Evolutionary conservation across 2,888 invertebrate species (phyloP), one percentile per base, ranked within the genome.

Genomic region (Epistrophe grossulariae): DNA sequence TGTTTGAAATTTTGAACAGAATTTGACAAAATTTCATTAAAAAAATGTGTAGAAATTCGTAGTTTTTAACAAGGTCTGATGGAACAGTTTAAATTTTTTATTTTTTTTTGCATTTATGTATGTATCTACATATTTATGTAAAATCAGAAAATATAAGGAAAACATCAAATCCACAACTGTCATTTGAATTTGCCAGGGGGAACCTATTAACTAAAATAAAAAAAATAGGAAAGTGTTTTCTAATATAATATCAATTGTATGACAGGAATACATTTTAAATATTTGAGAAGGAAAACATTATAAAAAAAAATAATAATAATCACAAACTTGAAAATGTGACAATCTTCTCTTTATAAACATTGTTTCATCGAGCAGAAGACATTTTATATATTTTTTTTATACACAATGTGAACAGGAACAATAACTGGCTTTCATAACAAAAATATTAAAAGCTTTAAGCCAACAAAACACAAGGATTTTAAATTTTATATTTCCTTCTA

Each of bases 381-480:
- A 55, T 28, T 13, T 17, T 11, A 19, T 50, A 11, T 50, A n/a
- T 48, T 9, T 19, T 15, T 45, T 15, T 55, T 55, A 4, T 19
- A 72, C 40, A 72, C 19, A 50, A 9, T 66, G 68, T 59, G 35
- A 59, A 57, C 17, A 45, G n/a, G 31, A 72, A 59, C 7, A 50
- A 60, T 38, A 72, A 10, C 28, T 68, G 80, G 55, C 68, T 72
- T 80, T 80, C 77, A 80, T 66, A 55, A 72, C 76, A 84, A 84
- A 31, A 80, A 84, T 80, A 80, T 68, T 70, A 48, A 77, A 84
- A 77, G 76, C 80, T 70, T 52, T 60, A 84, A 77, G 76, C 76
- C 74, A 31, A 38, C 55, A 84, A 76, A 52, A 48, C 19, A 55
- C 13, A 45, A 48, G 17, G 62, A n/a, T 2, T 50, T 50, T 35